phyloP scores from a whole-genome alignment of 2,888 invertebrate species.

The Thelaira solivaga region DNA sequence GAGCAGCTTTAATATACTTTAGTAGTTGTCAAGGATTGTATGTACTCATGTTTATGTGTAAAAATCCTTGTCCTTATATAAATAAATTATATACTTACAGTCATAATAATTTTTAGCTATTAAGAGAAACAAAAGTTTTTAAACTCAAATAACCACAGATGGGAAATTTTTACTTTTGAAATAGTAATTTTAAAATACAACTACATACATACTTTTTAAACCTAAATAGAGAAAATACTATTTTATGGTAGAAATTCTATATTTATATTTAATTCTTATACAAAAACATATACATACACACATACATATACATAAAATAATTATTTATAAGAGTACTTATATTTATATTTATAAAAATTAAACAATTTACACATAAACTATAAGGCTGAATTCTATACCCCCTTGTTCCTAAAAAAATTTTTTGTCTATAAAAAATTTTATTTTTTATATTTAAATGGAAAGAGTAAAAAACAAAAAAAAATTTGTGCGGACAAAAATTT shows the following conservation, averaged over 20 bases:
- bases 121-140: background rate
- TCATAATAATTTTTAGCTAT: background rate
- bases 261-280: background rate
- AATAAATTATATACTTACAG: background rate
- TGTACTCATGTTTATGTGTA: background rate
- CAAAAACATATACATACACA: background rate
- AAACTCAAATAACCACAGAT: background rate
- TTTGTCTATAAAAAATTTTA: too few species aligned
- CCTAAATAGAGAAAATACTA: conserved; percentile 19
- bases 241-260: conserved; percentile 35
- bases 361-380: too few species aligned
- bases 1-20: conserved; percentile 58
- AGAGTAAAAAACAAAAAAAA: too few species aligned
- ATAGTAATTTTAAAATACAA: conserved; percentile 5
- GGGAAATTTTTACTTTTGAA: too few species aligned
- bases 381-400: too few species aligned
- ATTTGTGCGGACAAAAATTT: too few species aligned
- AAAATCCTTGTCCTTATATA: conserved; percentile 16
- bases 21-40: conserved; percentile 26
- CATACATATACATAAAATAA: too few species aligned
- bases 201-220: too few species aligned
- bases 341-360: too few species aligned
- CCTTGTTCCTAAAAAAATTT: too few species aligned
- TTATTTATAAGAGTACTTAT: too few species aligned
- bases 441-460: too few species aligned